phyloP scores from a whole-genome alignment of 2,888 invertebrate genomes.

The Ypsolopha scabrella region DNA sequence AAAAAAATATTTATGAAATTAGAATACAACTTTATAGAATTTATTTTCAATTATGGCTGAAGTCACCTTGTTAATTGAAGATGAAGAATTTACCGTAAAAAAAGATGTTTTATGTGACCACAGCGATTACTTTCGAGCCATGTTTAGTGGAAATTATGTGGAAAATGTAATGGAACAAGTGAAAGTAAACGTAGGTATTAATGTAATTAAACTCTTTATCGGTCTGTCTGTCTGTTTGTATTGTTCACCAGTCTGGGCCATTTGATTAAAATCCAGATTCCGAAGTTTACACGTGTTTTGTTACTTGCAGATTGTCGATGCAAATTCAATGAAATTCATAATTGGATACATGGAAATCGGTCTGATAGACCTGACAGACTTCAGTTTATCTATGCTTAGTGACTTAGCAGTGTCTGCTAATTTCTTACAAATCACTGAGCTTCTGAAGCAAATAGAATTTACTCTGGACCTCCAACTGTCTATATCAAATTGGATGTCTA shows the following conservation, averaged over 20 bases:
- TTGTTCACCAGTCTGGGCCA: background rate
- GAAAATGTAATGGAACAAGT: constrained; percentile 45
- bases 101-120: constrained; percentile 40
- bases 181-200: constrained; percentile 39
- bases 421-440: constrained; percentile 50
- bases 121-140: constrained; percentile 59
- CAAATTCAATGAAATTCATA: constrained; percentile 42
- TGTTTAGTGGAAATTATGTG: constrained; percentile 56
- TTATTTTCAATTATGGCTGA: constrained; percentile 27
- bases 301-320: constrained; percentile 39
- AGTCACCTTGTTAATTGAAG: constrained; percentile 33
- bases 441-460: constrained; percentile 46
- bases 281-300: no score
- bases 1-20: no score
- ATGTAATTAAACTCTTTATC: background rate
- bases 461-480: constrained; percentile 34
- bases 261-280: no score
- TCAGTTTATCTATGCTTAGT: constrained; percentile 26
- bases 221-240: background rate
- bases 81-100: constrained; percentile 32
- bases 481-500: constrained; percentile 39
- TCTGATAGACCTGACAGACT: constrained; percentile 39
- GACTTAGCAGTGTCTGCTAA: constrained; percentile 44
- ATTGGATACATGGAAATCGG: constrained; percentile 44
- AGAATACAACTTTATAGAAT: no score